These are phyloP conservation scores for Burhinus oedicnemus DNA, from an alignment of 2,113 vertebrate species.

Conservation along the genomic window DNA sequence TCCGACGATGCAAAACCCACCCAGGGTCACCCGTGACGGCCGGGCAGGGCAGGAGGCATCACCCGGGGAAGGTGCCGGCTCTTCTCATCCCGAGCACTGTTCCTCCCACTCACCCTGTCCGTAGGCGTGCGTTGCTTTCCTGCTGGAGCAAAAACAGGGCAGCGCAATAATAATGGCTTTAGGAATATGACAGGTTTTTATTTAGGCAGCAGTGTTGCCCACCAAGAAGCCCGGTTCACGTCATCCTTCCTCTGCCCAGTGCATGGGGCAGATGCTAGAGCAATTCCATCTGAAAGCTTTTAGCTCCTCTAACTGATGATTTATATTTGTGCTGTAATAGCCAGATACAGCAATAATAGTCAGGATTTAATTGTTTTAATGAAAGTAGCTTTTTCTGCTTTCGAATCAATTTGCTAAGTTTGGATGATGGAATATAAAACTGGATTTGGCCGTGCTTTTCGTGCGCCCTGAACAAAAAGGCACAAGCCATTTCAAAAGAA, in stretches of 20 bases:
- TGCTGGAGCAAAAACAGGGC: not conserved
- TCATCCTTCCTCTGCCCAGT: not conserved
- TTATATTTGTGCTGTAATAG: not conserved
- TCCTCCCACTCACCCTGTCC: not conserved
- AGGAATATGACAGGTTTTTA: not conserved
- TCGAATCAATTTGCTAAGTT: not conserved
- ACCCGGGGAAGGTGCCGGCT: not conserved
- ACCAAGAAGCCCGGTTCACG: fast-evolving
- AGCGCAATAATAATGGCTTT: not conserved
- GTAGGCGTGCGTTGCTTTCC: not conserved
- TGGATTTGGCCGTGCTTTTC: not conserved
- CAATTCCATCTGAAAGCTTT: constrained; percentile 29
- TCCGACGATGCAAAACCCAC: not conserved
- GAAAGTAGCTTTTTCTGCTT: not conserved
- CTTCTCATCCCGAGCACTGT: not conserved
- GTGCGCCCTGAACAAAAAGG: not conserved
- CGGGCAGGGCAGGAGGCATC: not conserved
- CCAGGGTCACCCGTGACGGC: not conserved
- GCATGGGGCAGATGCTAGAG: not conserved
- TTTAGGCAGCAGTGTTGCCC: not conserved
- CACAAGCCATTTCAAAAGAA: not conserved
- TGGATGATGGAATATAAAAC: not conserved
- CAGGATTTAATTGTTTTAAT: constrained; percentile 50
- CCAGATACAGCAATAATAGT: not conserved
- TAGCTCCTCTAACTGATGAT: constrained; percentile 28